Base-by-base conservation (phyloP, 2,797 vertebrate species). In the Epinephelus coioides region DNA sequence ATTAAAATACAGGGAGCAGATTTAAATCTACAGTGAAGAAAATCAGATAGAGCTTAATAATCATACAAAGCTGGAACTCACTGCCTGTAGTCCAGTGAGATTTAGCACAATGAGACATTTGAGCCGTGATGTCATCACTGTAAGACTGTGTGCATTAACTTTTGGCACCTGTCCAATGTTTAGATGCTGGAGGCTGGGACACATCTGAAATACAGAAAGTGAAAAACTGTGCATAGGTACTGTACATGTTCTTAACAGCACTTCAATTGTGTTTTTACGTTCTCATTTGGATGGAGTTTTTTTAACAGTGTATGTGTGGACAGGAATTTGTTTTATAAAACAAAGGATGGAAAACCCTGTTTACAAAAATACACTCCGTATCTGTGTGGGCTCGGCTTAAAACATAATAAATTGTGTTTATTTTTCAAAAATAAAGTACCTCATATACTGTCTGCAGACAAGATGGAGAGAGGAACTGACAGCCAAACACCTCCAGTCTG, bases 401-500 rank as follows among this genome's bases (percentile, higher is more conserved):
- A 66, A 46, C 43, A 23, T 34, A 8, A 38, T 12, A 3, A n/a
- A n/a, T 17, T 2, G 17, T 7, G 23, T 11, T 38, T 23, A 19
- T 13, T 69, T 19, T 81, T 73, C 2, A 38, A 86, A 6, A 82
- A 73, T 63, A 38, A 76, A 64, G 17, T 80, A 92, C 90, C 89
- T 89, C 49, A 76, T 57, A 89, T 57, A 88, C 71, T 38, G 30
- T 83, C 43, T 55, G 78, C 25, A 96, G 14, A 78, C 84, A 92
- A 12, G 84, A 81, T 13, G 79, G n/a, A 7, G 84, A 91, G 57
- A 95, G 73, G 66, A 69, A 90, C 84, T 93, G 89, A 71, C 92
- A 95, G 50, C 91, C 94, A 90, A 95, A 95, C 43, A 94, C 65
- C 91, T 95, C 88, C 79, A 94, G 61, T 84, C 92, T 94, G 66